Conservation (phyloP, 2,113 vertebrate genomes). For the Chionodraco myersi region DNA sequence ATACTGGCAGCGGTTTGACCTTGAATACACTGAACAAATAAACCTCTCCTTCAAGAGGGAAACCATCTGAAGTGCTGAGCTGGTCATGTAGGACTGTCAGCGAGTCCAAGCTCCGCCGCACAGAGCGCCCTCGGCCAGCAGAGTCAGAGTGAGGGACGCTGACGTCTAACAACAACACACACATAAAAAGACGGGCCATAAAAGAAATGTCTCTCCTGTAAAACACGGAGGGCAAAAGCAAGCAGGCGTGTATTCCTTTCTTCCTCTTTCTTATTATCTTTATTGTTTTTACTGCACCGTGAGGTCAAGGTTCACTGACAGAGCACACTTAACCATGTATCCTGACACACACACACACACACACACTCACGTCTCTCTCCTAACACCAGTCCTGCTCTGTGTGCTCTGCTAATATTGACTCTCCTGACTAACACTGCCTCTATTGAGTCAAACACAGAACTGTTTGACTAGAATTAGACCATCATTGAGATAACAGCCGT, state of each 20-base stretch:
- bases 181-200: constrained; percentile 51
- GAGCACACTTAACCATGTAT: constrained; percentile 67
- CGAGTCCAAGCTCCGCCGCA: constrained; percentile 53
- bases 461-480: constrained; percentile 90
- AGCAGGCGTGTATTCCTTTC: constrained; percentile 58
- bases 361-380: constrained; percentile 77
- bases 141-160: constrained; percentile 40
- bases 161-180: constrained; percentile 61
- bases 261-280: constrained; percentile 74
- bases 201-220: constrained; percentile 70
- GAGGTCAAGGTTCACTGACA: constrained; percentile 80
- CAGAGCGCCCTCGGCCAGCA: constrained; percentile 24
- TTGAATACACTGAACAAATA: constrained; percentile 53
- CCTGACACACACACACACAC: constrained; percentile 72
- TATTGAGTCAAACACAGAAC: constrained; percentile 88
- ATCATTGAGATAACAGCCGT: constrained; percentile 85
- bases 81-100: constrained; percentile 51
- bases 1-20: constrained; percentile 62
- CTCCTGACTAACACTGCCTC: constrained; percentile 89
- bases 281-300: constrained; percentile 70
- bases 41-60: constrained; percentile 35
- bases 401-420: constrained; percentile 97
- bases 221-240: constrained; percentile 65
- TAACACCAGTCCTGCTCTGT: constrained; percentile 86
- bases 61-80: constrained; percentile 52